Base-by-base conservation (phyloP, 2,797 vertebrate genomes). In the Antrozous pallidus region DNA sequence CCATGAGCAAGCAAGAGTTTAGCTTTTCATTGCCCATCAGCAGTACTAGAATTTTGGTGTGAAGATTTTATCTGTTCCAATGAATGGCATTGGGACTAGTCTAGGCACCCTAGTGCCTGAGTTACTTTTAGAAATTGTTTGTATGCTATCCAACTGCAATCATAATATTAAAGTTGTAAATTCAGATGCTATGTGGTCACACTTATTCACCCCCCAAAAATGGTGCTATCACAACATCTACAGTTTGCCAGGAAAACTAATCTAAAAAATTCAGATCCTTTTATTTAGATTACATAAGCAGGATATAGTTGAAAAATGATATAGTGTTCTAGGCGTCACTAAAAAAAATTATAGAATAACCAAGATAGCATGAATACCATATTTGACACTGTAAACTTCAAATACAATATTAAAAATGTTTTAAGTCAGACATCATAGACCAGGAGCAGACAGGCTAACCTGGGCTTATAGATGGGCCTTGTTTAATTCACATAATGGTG, bases 1-100 rank as follows among this genome's bases (percentile, higher is more conserved):
- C 83, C 71, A 90, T 92, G 71, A 97, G 83, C 83, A 95, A 94
- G 61, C 67, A 95, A 93, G 91, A 90, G 56, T 96, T 95, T 86
- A 96, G 85, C 87, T 93, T 94, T 90, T 88, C 54, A 94, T 88
- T 49, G 83, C 78, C 94, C n/a, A 84, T 92, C 83, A 95, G 78
- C 90, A 92, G n/a, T 45, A 94, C 67, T 33, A 74, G 61, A 94
- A 94, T 96, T 94, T 92, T 56, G 65, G 49, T 91, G 36, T 92
- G 51, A 93, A 82, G 36, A 90, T 73, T 91, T 4, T 91, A 73
- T 95, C 75, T 93, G 69, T 87, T 87, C 67, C 56, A 91, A 1
- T 78, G 73, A 95, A 84, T 89, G 73, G 24, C 40, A 45, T 9
- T 45, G 40, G 65, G 63, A 51, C 51, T 90, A 67, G 45, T 67